Percentiles rank a stretch among this genome's conserved stretches.
phyloP scores from a whole-genome alignment of 2,888 invertebrate species.

The Apotomis betuletana region DNA sequence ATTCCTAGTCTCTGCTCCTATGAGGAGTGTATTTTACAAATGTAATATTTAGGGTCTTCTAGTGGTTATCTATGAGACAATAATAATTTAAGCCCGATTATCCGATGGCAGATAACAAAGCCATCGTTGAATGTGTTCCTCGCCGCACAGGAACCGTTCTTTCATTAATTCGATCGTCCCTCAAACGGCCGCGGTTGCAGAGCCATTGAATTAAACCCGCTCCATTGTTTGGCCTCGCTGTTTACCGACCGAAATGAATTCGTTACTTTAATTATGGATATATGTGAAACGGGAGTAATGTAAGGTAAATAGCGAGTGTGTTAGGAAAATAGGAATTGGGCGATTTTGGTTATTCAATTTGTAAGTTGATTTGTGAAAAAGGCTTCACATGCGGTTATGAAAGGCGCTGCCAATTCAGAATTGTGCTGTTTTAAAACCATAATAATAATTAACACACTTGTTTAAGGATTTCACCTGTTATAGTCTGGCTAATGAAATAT shows the following conservation, averaged over 20 bases:
- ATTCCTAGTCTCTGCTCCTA: too few relatives aligned
- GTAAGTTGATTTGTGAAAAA: too few relatives aligned
- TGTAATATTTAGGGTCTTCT: too few relatives aligned
- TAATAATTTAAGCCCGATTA: too few relatives aligned
- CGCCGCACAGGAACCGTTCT: background rate
- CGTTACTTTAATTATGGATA: background rate
- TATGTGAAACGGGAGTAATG: background rate
- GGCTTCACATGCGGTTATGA: too few relatives aligned
- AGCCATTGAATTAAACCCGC: background rate
- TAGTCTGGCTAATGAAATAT: too few relatives aligned
- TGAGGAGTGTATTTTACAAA: too few relatives aligned
- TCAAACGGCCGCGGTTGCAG: background rate
- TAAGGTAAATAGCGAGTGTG: background rate
- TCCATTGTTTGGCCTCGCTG: constrained; percentile 9
- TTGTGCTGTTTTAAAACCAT: too few relatives aligned
- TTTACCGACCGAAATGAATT: background rate
- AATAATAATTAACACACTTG: too few relatives aligned
- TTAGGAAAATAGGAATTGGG: background rate
- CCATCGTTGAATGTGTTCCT: background rate
- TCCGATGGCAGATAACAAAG: background rate
- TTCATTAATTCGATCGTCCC: constrained; percentile 3
- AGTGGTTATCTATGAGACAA: too few relatives aligned
- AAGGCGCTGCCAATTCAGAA: too few relatives aligned
- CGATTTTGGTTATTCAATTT: background rate
- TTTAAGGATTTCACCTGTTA: too few relatives aligned